These are phyloP conservation scores for Capreolus pygargus DNA, from an alignment of 2,113 vertebrate species.

Conservation along the genomic window DNA sequence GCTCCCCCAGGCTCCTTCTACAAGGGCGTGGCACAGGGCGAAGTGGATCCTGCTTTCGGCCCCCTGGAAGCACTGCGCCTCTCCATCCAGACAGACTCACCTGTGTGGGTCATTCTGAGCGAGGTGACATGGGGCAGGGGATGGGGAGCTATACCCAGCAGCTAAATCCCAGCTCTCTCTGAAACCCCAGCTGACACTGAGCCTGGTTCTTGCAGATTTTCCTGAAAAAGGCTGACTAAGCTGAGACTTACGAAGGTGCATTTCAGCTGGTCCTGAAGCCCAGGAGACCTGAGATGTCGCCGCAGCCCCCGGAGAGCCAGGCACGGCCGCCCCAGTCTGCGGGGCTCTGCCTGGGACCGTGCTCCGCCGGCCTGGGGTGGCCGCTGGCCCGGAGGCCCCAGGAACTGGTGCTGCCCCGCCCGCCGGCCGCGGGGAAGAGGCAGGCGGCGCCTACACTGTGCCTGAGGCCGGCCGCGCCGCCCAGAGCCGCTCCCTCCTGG, in stretches of 20 bases:
- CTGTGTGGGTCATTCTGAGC: conserved; percentile 97
- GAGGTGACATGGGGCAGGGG: conserved; percentile 82
- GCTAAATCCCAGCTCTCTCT: accelerated
- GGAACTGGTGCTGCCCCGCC: conserved; percentile 70
- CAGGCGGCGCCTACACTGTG: conserved; percentile 82
- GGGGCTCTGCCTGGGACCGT: not conserved
- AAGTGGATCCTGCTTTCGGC: conserved; percentile 93
- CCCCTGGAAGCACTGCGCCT: conserved; percentile 94
- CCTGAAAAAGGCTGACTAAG: conserved; percentile 93
- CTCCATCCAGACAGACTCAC: conserved; percentile 93
- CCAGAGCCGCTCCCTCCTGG: conserved; percentile 6
- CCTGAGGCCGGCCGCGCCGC: conserved; percentile 75
- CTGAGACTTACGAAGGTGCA: not conserved
- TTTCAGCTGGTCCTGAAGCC: not conserved
- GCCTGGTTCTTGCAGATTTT: conserved; percentile 87
- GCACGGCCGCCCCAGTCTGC: not conserved
- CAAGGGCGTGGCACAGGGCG: conserved; percentile 92
- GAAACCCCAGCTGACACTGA: not conserved
- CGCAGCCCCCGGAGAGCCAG: conserved; percentile 3
- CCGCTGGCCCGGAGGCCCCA: conserved; percentile 68
- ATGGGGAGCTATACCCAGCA: too few relatives aligned
- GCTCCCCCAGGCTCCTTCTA: conserved; percentile 88
- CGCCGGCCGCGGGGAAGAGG: conserved; percentile 63
- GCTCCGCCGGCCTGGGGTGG: conserved; percentile 46
- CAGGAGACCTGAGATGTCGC: not conserved